A percentile compares a stretch with the other conserved stretches of the same genome.
Conservation (phyloP, 2,888 invertebrate species). For the Macrophya annulata region DNA sequence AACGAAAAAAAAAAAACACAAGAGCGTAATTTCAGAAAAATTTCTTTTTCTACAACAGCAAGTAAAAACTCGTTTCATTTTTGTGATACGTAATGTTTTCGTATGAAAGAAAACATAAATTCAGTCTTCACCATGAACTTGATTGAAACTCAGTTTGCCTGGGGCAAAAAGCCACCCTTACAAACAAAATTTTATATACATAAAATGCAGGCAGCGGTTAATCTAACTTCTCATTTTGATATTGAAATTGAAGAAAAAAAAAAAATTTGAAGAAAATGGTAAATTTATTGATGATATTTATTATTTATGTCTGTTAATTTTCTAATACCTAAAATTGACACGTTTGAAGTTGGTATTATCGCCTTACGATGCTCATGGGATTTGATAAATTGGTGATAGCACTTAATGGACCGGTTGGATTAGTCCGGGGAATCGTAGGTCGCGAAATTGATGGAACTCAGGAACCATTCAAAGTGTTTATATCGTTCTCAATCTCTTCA, state of each 20-base stretch:
- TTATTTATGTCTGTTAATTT: neutral
- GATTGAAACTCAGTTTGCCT: neutral
- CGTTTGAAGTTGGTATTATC: neutral
- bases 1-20: neutral
- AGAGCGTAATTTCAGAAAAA: neutral
- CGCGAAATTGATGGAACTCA: conserved; percentile 16
- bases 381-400: conserved; percentile 6
- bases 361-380: neutral
- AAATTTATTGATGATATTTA: neutral
- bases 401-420: conserved; percentile 3
- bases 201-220: neutral
- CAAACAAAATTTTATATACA: neutral
- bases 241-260: no score
- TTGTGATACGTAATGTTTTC: neutral
- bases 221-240: neutral
- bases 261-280: no score
- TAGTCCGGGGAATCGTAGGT: neutral
- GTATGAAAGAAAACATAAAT: neutral
- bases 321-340: neutral
- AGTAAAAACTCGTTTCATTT: neutral
- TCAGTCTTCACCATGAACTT: neutral
- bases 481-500: conserved; percentile 19
- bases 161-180: neutral
- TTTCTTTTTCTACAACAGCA: no score
- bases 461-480: neutral